Percentiles rank a stretch among this genome's conserved stretches.
These are phyloP conservation scores for Lasioglossum figueresi DNA, from an alignment of 2,888 invertebrate species.

Conservation along the genomic window DNA sequence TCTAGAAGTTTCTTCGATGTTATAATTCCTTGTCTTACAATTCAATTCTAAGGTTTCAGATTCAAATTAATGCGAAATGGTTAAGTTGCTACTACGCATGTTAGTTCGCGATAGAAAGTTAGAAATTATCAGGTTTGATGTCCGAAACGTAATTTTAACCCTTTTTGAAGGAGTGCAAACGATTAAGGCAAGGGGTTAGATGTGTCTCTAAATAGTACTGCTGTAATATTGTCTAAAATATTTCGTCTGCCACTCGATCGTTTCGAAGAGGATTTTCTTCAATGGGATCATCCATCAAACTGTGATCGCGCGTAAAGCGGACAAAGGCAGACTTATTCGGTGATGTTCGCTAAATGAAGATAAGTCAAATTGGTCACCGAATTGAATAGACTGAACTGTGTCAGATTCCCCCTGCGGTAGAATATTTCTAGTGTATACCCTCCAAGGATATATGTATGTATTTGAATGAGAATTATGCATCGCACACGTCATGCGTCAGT, in stretches of 20 bases:
- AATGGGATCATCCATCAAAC: background rate
- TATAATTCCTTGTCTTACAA: background rate
- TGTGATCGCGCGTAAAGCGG: background rate
- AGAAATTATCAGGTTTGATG: too few relatives aligned
- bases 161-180: too few relatives aligned
- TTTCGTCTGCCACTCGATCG: background rate
- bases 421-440: background rate
- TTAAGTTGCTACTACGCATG: background rate
- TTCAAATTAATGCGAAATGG: background rate
- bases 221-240: background rate
- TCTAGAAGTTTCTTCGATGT: background rate
- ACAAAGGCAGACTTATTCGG: background rate
- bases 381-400: constrained; percentile 18
- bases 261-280: background rate
- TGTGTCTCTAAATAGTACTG: background rate
- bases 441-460: constrained; percentile 12
- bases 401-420: background rate
- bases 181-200: background rate
- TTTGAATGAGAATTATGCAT: constrained; percentile 5
- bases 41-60: background rate
- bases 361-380: background rate
- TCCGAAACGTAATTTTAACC: too few relatives aligned
- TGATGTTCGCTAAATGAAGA: background rate
- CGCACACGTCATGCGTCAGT: background rate
- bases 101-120: too few relatives aligned